A percentile compares a stretch with the other conserved stretches of the same genome.
Evolutionary conservation across 2,113 vertebrate species (phyloP).

Genomic region (Ictalurus punctatus): DNA sequence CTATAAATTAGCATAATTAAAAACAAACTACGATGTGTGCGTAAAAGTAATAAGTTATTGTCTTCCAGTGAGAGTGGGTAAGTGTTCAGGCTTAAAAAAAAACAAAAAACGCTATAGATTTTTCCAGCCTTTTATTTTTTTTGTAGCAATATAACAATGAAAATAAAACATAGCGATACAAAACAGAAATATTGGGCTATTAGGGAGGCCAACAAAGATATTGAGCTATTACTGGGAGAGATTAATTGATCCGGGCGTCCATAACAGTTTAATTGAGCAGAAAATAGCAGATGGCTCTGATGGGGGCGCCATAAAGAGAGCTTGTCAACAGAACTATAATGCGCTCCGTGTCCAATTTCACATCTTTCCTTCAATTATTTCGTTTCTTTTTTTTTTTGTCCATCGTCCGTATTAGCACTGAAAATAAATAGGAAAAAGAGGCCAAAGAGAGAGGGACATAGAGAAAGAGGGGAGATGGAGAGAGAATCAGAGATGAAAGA

Average conservation of each 20-base stretch:
- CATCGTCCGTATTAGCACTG: neutral
- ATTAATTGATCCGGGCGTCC: conserved; percentile 81
- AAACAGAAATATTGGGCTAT: conserved; percentile 77
- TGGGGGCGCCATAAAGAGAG: conserved; percentile 74
- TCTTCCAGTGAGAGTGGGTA: neutral
- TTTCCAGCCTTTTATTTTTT: conserved; percentile 57
- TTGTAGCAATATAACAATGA: conserved; percentile 51
- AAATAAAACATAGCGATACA: conserved; percentile 57
- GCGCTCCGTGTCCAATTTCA: conserved; percentile 55
- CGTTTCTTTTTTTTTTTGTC: neutral
- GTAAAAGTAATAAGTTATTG: neutral
- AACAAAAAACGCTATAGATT: conserved; percentile 62
- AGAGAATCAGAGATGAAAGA: neutral
- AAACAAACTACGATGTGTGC: neutral
- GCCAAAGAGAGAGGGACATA: neutral
- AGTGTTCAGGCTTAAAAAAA: conserved; percentile 29
- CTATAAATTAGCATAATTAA: conserved; percentile 5
- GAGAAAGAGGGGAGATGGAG: neutral
- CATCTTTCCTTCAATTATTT: conserved; percentile 22
- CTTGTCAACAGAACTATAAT: conserved; percentile 69
- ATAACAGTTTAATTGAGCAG: conserved; percentile 80
- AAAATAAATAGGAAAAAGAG: conserved; percentile 1
- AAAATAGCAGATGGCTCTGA: conserved; percentile 82
- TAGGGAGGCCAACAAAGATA: conserved; percentile 78
- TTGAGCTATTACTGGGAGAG: conserved; percentile 75